A percentile compares a stretch with the other conserved stretches of the same genome.
phyloP scores from a whole-genome alignment of 2,888 invertebrate genomes.

The Oxycera nigricornis region DNA sequence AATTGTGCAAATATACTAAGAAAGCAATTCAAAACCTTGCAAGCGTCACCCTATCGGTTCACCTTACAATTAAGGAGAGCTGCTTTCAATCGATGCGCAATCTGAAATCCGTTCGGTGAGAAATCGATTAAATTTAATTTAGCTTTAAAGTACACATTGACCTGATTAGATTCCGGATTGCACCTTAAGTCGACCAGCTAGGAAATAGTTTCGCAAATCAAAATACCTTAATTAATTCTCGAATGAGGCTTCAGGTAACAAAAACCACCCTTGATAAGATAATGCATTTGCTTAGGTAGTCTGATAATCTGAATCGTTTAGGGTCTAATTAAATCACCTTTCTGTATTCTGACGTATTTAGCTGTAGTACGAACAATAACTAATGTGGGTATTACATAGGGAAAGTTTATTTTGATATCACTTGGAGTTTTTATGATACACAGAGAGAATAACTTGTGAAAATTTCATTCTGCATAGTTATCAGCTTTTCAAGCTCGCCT shows the following conservation, averaged over 20 bases:
- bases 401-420: too few relatives aligned
- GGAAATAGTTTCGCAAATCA: background rate
- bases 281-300: too few relatives aligned
- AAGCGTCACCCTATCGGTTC: background rate
- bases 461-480: background rate
- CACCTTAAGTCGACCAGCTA: background rate
- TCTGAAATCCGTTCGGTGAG: constrained; percentile 15
- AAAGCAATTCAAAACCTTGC: background rate
- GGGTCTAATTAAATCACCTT: too few relatives aligned
- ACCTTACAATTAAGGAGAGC: background rate
- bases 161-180: constrained; percentile 29
- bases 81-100: constrained; percentile 22
- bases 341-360: too few relatives aligned
- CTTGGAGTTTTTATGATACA: too few relatives aligned
- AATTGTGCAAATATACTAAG: background rate
- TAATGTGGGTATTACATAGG: too few relatives aligned
- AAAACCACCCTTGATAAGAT: too few relatives aligned
- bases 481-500: background rate
- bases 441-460: background rate
- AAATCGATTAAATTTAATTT: constrained; percentile 35
- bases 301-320: too few relatives aligned
- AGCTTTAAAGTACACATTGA: constrained; percentile 31
- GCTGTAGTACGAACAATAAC: too few relatives aligned
- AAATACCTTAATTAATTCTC: background rate
- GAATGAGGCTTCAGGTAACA: too few relatives aligned